Conservation (phyloP, 2,113 vertebrate genomes). For the Rhea americana region DNA sequence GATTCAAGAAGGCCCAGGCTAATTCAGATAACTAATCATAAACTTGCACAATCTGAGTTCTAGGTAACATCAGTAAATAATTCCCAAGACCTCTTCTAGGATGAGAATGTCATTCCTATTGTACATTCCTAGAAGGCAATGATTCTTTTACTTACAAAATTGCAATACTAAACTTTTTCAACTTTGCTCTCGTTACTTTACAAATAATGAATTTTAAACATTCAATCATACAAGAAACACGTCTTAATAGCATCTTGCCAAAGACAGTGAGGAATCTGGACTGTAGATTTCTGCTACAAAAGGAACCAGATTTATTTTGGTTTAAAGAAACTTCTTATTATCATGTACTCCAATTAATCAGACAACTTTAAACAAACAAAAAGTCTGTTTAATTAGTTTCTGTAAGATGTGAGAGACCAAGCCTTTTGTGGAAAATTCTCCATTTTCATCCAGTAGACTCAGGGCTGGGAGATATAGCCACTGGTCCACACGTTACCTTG, state of each 20-base stretch:
- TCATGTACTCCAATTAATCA: background rate
- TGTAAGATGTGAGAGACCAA: background rate
- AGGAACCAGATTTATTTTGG: background rate
- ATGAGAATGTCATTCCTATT: background rate
- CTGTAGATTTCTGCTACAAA: background rate
- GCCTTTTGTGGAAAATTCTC: background rate
- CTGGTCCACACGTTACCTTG: background rate
- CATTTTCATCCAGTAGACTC: background rate
- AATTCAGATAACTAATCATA: background rate
- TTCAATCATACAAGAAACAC: background rate
- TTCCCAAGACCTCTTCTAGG: background rate
- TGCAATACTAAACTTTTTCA: background rate
- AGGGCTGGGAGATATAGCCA: background rate
- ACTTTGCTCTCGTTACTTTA: background rate
- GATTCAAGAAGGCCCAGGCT: background rate
- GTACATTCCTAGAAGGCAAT: background rate
- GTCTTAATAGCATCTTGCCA: background rate
- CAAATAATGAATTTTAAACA: background rate
- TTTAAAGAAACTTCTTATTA: background rate
- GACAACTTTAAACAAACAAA: background rate
- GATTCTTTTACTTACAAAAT: background rate
- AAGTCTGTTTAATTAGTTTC: background rate
- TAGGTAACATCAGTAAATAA: background rate
- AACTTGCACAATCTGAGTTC: background rate
- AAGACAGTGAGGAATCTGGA: background rate